These are phyloP conservation scores for Cantharis lateralis DNA, from an alignment of 2,888 invertebrate genomes.

Conservation along the genomic window DNA sequence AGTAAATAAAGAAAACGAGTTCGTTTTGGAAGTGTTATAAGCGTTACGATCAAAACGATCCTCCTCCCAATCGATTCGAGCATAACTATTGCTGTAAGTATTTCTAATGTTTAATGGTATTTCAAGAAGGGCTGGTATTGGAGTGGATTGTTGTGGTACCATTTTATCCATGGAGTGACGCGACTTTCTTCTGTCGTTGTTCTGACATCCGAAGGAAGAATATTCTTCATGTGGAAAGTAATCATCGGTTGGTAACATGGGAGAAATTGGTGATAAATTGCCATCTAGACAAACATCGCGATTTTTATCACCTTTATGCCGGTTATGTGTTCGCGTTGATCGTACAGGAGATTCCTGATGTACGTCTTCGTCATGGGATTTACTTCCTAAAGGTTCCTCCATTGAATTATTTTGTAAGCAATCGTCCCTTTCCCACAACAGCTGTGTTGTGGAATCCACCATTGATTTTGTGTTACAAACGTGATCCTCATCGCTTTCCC, in stretches of 20 bases:
- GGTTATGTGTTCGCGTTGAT: background rate
- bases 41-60: background rate
- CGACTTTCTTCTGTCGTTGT: conserved; percentile 3
- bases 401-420: conserved; percentile 12
- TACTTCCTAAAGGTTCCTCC: background rate
- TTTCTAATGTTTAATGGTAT: conserved; percentile 38
- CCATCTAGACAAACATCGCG: background rate
- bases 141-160: background rate
- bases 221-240: conserved; percentile 1
- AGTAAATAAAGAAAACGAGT: conserved; percentile 13
- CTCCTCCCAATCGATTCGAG: conserved; percentile 15
- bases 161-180: conserved; percentile 4
- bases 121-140: conserved; percentile 35
- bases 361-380: background rate
- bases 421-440: conserved; percentile 40
- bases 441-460: conserved; percentile 14
- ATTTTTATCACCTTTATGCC: background rate
- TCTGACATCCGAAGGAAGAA: conserved; percentile 5
- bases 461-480: background rate
- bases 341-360: background rate
- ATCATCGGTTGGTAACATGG: background rate
- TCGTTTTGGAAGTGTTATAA: background rate
- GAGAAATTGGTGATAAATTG: background rate
- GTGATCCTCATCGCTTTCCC: conserved; percentile 44
- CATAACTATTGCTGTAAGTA: background rate